Conservation (phyloP, 1,140 invertebrate species). For the Schmidtea mediterranea region DNA sequence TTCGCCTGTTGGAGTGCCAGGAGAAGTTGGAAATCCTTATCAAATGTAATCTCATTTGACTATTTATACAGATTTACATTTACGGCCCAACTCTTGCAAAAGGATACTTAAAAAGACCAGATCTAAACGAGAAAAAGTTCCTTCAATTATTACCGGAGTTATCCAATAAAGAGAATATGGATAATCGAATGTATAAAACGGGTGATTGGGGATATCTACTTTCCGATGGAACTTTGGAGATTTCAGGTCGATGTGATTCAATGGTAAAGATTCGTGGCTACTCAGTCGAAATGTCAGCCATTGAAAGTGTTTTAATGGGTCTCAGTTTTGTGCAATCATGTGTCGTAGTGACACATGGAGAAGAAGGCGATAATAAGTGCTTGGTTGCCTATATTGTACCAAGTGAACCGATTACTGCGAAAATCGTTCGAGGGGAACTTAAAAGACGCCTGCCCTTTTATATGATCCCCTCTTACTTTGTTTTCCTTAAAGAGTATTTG, state of each 20-base stretch:
- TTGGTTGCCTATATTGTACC: conserved; percentile 31
- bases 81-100: too few species aligned
- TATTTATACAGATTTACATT: too few species aligned
- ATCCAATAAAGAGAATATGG: too few species aligned
- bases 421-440: conserved; percentile 23
- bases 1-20: conserved; percentile 28
- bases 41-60: too few species aligned
- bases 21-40: conserved; percentile 22
- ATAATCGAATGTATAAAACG: too few species aligned
- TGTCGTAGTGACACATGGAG: conserved; percentile 27
- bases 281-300: conserved; percentile 29
- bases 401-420: conserved; percentile 16
- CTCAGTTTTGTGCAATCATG: conserved; percentile 23
- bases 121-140: too few species aligned
- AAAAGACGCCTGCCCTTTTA: conserved; percentile 30
- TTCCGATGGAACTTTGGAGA: conserved; percentile 28
- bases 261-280: conserved; percentile 33
- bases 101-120: too few species aligned
- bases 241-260: conserved; percentile 31
- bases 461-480: conserved; percentile 31
- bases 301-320: conserved; percentile 28
- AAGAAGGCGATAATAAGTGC: conserved; percentile 30
- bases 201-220: conserved; percentile 31
- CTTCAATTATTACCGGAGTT: too few species aligned
- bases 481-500: conserved; percentile 24